A percentile compares a stretch with the other conserved stretches of the same genome.
phyloP scores from a whole-genome alignment of 2,113 vertebrate genomes.

The Dipodomys stephensi region DNA sequence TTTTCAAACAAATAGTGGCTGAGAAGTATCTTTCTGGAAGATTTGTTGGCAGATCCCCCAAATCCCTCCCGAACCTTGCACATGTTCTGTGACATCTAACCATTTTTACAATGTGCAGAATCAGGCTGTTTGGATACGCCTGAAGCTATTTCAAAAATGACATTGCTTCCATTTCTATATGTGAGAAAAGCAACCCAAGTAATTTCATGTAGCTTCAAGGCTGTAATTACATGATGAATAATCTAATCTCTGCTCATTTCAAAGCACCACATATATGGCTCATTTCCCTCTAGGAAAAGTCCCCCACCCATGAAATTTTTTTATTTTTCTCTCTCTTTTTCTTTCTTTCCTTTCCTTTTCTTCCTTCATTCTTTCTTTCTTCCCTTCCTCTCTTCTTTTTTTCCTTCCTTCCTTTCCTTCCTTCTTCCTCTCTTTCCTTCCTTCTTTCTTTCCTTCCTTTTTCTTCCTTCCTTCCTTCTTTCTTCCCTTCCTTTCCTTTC shows the following conservation, averaged over 20 bases:
- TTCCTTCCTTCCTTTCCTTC: too few species aligned
- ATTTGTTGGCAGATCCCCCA: background rate
- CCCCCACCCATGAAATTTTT: background rate
- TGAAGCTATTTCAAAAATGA: conserved; percentile 9
- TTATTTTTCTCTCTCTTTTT: too few species aligned
- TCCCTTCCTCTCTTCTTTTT: too few species aligned
- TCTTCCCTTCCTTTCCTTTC: too few species aligned
- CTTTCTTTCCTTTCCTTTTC: too few species aligned
- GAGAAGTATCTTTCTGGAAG: conserved; percentile 2
- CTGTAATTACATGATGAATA: background rate
- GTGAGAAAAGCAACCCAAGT: background rate
- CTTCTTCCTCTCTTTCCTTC: too few species aligned
- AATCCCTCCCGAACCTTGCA: background rate
- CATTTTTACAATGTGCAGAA: background rate
- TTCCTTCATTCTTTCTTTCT: too few species aligned
- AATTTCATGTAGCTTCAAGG: conserved; percentile 35
- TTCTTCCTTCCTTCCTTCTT: too few species aligned
- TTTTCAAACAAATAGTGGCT: conserved; percentile 22
- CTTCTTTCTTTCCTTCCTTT: too few species aligned
- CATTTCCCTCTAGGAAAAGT: background rate
- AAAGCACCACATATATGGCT: background rate
- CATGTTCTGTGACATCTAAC: background rate
- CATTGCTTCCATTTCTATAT: background rate
- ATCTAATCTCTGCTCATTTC: conserved; percentile 10
- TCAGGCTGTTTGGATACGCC: background rate